These are phyloP conservation scores for Glaucomys volans DNA, from an alignment of 2,113 vertebrate species.

Conservation along the genomic window DNA sequence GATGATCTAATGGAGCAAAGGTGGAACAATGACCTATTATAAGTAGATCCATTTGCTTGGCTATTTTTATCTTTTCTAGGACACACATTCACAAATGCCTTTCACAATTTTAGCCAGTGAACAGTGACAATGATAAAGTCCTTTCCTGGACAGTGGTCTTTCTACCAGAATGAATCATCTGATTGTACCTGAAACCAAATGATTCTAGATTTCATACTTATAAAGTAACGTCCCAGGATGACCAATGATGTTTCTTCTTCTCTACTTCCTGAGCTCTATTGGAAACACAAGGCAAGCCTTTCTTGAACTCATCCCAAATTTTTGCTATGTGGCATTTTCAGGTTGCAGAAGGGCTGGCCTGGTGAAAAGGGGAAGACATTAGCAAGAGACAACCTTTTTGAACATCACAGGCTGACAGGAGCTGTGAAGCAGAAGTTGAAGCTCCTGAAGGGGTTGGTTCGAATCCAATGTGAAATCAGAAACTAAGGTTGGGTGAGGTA, in stretches of 20 bases:
- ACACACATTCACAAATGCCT: background rate
- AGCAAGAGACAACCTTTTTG: background rate
- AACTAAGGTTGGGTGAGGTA: background rate
- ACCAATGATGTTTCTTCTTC: background rate
- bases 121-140: background rate
- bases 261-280: background rate
- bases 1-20: accelerated
- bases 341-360: background rate
- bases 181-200: background rate
- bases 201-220: background rate
- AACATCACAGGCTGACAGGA: background rate
- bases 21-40: background rate
- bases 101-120: background rate
- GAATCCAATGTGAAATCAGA: background rate
- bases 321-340: background rate
- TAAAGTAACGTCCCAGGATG: background rate
- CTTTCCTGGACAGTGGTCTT: background rate
- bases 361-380: background rate
- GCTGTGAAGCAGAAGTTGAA: background rate
- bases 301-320: background rate
- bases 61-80: background rate
- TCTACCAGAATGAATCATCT: background rate
- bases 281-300: background rate
- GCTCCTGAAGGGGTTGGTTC: background rate
- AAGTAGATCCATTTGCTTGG: background rate